Evolutionary conservation across 1,140 invertebrate genomes (phyloP).

Genomic region (Nephila pilipes): DNA sequence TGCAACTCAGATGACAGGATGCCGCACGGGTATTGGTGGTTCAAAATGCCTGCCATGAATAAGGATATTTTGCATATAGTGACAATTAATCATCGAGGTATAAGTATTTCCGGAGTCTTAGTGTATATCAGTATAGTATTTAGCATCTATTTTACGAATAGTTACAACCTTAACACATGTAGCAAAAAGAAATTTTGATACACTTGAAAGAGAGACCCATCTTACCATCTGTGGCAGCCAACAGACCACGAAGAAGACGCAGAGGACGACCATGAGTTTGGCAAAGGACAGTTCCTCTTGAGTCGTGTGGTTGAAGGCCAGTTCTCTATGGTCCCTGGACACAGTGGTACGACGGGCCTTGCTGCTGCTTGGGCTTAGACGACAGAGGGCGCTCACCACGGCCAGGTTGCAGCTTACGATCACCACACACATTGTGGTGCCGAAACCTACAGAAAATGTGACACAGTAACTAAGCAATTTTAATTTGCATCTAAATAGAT

Average conservation of each 20-base stretch:
- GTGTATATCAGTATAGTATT: too few relatives aligned
- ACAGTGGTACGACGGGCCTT: slow-evolving; percentile 78
- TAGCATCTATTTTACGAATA: too few relatives aligned
- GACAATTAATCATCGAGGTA: too few relatives aligned
- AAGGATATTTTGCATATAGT: too few relatives aligned
- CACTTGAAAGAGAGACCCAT: background rate
- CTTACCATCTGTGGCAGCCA: slow-evolving; percentile 93
- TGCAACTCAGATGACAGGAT: too few relatives aligned
- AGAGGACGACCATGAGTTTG: slow-evolving; percentile 90
- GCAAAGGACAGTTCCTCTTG: slow-evolving; percentile 91
- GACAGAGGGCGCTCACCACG: slow-evolving; percentile 88
- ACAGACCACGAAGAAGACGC: slow-evolving; percentile 90
- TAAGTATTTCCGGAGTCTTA: too few relatives aligned
- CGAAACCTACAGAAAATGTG: slow-evolving; percentile 84
- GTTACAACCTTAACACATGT: too few relatives aligned
- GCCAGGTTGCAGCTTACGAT: slow-evolving; percentile 91
- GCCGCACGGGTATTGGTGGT: too few relatives aligned
- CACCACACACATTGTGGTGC: slow-evolving; percentile 87
- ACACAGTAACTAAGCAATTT: background rate
- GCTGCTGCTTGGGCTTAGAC: slow-evolving; percentile 82
- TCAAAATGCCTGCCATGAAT: too few relatives aligned
- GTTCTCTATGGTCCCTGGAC: slow-evolving; percentile 77
- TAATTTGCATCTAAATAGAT: background rate
- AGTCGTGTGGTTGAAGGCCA: slow-evolving; percentile 75
- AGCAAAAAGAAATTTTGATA: background rate